phyloP scores from a whole-genome alignment of 2,888 invertebrate genomes.

The Vanessa cardui region DNA sequence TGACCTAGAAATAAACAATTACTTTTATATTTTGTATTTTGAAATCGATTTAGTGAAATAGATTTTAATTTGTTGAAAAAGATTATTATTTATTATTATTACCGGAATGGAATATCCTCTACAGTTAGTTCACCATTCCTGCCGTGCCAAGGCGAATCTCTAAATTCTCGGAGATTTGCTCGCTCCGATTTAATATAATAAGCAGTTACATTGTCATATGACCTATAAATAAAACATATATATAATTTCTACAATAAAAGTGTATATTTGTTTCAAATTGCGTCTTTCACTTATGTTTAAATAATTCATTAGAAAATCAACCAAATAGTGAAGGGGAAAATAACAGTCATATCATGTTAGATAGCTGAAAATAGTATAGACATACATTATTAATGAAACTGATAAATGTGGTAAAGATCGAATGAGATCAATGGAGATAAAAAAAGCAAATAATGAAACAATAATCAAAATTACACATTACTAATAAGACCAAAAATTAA shows the following conservation, averaged over 20 bases:
- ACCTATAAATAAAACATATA: conserved; percentile 61
- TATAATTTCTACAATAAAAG: neutral
- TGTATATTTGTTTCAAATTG: neutral
- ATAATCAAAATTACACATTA: too few relatives aligned
- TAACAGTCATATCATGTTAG: too few relatives aligned
- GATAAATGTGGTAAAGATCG: too few relatives aligned
- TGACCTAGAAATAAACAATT: conserved; percentile 55
- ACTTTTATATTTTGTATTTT: too few relatives aligned
- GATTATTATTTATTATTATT: conserved; percentile 10
- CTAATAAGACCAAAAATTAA: too few relatives aligned
- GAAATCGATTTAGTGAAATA: too few relatives aligned
- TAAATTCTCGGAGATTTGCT: conserved; percentile 70
- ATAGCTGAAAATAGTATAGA: neutral
- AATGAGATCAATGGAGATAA: too few relatives aligned
- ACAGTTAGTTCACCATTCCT: conserved; percentile 84
- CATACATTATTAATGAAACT: neutral
- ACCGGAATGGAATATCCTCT: conserved; percentile 84
- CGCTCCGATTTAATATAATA: conserved; percentile 85
- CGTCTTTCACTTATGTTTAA: too few relatives aligned
- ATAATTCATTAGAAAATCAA: too few relatives aligned
- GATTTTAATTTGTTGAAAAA: too few relatives aligned
- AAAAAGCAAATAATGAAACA: too few relatives aligned
- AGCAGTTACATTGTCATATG: conserved; percentile 83
- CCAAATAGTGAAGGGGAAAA: too few relatives aligned
- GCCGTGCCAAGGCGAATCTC: conserved; percentile 82